Conservation (phyloP, 1,140 invertebrate genomes). For the Wiebesia pumilae region DNA sequence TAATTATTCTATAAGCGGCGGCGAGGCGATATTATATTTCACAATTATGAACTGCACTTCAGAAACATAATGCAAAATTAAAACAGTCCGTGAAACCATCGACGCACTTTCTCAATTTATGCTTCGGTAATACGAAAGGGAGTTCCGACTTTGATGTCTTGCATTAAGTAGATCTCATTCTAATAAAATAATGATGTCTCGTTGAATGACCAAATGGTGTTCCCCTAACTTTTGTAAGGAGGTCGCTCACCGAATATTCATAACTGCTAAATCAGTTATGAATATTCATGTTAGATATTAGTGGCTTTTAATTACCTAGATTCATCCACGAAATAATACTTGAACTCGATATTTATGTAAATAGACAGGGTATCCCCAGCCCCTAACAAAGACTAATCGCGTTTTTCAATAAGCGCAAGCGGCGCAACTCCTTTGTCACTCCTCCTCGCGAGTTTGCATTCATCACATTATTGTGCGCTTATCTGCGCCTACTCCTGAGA, state of each 20-base stretch:
- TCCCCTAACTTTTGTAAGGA: too few species aligned
- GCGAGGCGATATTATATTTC: neutral
- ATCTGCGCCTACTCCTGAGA: too few species aligned
- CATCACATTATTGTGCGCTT: too few species aligned
- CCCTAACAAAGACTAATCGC: constrained; percentile 32
- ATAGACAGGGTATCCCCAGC: neutral
- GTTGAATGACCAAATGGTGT: constrained; percentile 29
- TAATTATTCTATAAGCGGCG: neutral
- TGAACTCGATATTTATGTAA: constrained; percentile 48
- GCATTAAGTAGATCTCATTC: constrained; percentile 41
- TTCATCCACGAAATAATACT: constrained; percentile 31
- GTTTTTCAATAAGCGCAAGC: constrained; percentile 34
- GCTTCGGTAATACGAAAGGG: too few species aligned
- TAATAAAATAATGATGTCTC: constrained; percentile 49
- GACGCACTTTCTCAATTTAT: neutral
- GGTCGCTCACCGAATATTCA: too few species aligned
- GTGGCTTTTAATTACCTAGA: constrained; percentile 46
- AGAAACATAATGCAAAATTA: constrained; percentile 11
- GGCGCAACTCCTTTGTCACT: neutral
- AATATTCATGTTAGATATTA: constrained; percentile 50
- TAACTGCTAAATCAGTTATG: constrained; percentile 44
- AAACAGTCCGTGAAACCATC: neutral
- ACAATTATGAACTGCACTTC: neutral
- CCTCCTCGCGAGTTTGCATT: neutral
- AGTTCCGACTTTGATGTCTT: neutral